These are phyloP conservation scores for Scyliorhinus canicula DNA, from an alignment of 2,797 vertebrate genomes.

Conservation along the genomic window DNA sequence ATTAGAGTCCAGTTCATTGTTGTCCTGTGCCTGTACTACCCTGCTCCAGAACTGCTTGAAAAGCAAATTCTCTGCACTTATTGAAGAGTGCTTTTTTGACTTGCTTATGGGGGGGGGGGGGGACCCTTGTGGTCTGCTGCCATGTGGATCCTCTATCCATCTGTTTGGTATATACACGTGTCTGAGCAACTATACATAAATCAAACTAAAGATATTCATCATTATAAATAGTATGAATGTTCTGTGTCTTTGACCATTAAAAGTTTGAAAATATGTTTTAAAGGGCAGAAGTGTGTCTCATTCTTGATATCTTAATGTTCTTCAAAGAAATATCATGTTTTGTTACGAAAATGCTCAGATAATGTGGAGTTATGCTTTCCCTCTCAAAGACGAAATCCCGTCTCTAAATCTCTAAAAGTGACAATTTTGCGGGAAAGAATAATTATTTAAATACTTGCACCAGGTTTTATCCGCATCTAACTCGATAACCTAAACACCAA, in stretches of 20 bases:
- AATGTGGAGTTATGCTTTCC: neutral
- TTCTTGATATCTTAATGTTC: neutral
- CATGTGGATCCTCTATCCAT: conserved; percentile 36
- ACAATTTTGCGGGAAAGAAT: neutral
- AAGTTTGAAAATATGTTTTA: conserved; percentile 21
- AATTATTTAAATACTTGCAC: neutral
- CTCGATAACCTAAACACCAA: neutral
- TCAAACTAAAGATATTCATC: conserved; percentile 77
- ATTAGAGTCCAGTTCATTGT: conserved; percentile 67
- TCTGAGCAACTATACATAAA: conserved; percentile 97
- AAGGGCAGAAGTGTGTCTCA: neutral
- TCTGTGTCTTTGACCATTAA: conserved; percentile 31
- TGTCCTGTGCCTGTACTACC: conserved; percentile 68
- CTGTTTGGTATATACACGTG: conserved; percentile 97
- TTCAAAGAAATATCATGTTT: neutral
- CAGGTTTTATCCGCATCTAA: neutral
- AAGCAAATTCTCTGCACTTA: conserved; percentile 69
- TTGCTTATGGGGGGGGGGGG: conserved; percentile 78
- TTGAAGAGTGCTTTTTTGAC: conserved; percentile 79
- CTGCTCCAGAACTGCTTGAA: conserved; percentile 50
- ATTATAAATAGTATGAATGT: conserved; percentile 67
- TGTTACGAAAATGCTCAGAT: neutral
- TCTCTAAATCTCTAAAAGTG: too few species aligned
- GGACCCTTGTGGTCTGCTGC: conserved; percentile 70
- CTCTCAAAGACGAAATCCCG: neutral